Base-by-base conservation (phyloP, 2,797 vertebrate species). In the Sternotherus odoratus region DNA sequence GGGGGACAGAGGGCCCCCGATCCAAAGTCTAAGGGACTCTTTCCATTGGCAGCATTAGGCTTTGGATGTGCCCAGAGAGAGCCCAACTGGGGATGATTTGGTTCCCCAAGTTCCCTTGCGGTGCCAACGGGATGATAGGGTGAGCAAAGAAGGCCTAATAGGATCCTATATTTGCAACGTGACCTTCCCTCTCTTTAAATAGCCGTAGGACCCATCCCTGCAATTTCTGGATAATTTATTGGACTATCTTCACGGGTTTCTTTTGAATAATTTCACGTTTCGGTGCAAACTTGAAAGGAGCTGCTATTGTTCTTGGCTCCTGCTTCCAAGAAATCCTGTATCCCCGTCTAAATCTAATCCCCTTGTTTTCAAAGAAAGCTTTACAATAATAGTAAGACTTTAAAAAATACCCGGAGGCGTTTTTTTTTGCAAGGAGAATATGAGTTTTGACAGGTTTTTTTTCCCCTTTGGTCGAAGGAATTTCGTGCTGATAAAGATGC, bases 221-320 rank as follows among this genome's bases (percentile, higher is more conserved):
- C 77, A 57, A 10, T 5, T 26, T 46, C 26, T 26, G 36, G 26
- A 28, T 43, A 56, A 43, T 57, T 56, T 43, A 30, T 78, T 21
- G 5, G 19, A 78, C 12, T 86, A 92, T 16, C 77, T 30, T 33
- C 39, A 49, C 46, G 16, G 13, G 8, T 49, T 49, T 50, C 13
- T 12, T 3, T 28, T 84, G 6, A 1, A 10, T 3, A 8, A 75
- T 91, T 96, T 79, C 92, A 54, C 15, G 1, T 4, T 51, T 75
- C 17, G 49, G 60, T 36, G 28, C 33, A 60, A 69, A 23, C 15
- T 88, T 56, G 26, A 91, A 60, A 33, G 0, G 60, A 36, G 12
- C 10, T 3, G 46, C 89, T 93, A 51, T 79, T 89, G 28, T 83
- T 43, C 39, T 95, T 94, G 92, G 72, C 85, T 89, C 91, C 28